Evolutionary conservation across 2,113 vertebrate species (phyloP), one percentile per base, ranked within the genome.

Genomic region (Hirundichthys speculiger): DNA sequence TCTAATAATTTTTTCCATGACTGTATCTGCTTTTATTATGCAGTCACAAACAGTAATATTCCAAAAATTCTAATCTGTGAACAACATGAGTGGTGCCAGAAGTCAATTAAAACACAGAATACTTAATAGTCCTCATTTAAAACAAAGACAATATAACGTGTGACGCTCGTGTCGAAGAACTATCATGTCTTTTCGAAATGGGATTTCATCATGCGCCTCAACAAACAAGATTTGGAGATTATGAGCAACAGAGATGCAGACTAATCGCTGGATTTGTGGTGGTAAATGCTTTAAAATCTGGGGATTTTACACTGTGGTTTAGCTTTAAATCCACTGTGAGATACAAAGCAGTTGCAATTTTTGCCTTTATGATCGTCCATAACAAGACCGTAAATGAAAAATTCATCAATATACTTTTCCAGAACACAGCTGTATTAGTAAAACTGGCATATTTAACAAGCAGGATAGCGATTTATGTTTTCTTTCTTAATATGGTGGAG

Each of bases 151-250:
- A 41, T 41, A 21, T 24, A 56, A 56, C 8, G 13, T 39, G n/a
- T 39, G 40, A 55, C 19, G n/a, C 11, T 54, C 7, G 21, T 22
- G 13, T 14, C 30, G 22, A 22, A 40, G 38, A 38, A 58, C 39
- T 34, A 39, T 18, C 43, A 14, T 45, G 30, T 45, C 22, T 86
- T 90, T 64, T 63, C 21, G 79, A 55, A 74, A 90, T 85, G 75
- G 83, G 84, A 88, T 90, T 89, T 88, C 72, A 73, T 85, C 13
- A 56, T 48, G 45, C 61, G 30, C 22, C 48, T 48, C 51, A 64
- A 82, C 79, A 90, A 89, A 90, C 82, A 85, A 82, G 77, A 89
- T 84, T 87, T 42, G 40, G 49, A 81, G 88, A 90, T 89, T 86
- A 89, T 58, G 27, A 69, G 72, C 75, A 72, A 72, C 50, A 64